Evolutionary conservation across 2,888 invertebrate genomes (phyloP), one percentile per base, ranked within the genome.

Genomic region (Calliopum simillimum): DNA sequence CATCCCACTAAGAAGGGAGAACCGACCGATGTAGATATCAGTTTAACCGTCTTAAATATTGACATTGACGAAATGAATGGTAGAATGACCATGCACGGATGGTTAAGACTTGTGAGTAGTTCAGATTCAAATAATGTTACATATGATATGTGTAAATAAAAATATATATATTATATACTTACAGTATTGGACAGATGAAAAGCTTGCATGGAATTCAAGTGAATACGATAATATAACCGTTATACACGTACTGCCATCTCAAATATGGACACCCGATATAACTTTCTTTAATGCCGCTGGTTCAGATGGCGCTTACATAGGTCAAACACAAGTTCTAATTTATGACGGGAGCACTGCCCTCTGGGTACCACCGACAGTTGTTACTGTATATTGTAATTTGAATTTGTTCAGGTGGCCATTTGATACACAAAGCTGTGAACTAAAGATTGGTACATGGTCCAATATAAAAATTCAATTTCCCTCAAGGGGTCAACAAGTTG

Each of bases 111-210:
- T 88, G 93, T 94, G 85, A n/a, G n/a, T n/a, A n/a, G n/a, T 78
- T 43, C n/a, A 4, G 4, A 19, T 5, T 13, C n/a, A 1, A 8
- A 41, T 12, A 41, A 11, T 2, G 33, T n/a, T n/a, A n/a, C n/a
- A n/a, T 44, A 33, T 8, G 1, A 33, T 8, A 8, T 1, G 1
- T 8, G 8, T 8, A 33, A 25, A n/a, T 16, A 53, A 13, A 12
- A 4, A 14, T n/a, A n/a, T n/a, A n/a, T 53, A 12, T 12, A 13
- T 21, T 19, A n/a, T n/a, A n/a, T 53, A 23, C 21, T 71, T 68
- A 84, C 86, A 94, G 94, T 81, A 80, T n/a, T 95, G 95, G 95
- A 84, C 82, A 53, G 95, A 95, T 80, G 89, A 90, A n/a, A 91
- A 93, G 69, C 85, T 94, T 4, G 86, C 87, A 64, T 95, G 94